phyloP scores from a whole-genome alignment of 2,888 invertebrate genomes.

The Phytoseiulus persimilis region DNA sequence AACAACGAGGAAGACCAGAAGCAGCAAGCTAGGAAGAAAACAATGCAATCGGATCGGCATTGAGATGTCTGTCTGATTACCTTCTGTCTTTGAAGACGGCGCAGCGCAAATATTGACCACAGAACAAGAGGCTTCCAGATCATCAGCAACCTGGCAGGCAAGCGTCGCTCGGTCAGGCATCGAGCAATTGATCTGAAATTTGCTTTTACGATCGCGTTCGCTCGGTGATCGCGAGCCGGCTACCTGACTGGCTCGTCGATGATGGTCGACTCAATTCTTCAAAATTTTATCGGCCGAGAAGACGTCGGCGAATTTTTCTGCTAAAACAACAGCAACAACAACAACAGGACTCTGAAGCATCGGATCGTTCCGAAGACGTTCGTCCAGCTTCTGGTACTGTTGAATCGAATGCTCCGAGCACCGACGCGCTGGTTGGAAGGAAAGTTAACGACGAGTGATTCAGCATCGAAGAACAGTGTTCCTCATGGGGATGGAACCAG shows the following conservation, averaged over 20 bases:
- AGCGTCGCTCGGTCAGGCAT: neutral
- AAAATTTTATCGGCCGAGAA: neutral
- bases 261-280: neutral
- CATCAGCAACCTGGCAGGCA: neutral
- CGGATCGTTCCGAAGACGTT: neutral
- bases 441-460: neutral
- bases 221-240: neutral
- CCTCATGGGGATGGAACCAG: too few species aligned
- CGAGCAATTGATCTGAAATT: conserved; percentile 5
- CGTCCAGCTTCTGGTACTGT: neutral
- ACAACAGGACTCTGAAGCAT: neutral
- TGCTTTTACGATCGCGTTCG: neutral
- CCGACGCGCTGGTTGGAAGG: neutral
- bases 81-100: neutral
- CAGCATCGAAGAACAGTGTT: neutral
- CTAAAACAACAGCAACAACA: neutral
- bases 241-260: neutral
- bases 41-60: conserved; percentile 5
- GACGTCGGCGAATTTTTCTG: neutral
- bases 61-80: conserved; percentile 5
- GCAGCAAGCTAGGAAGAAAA: neutral
- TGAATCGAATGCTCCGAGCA: neutral
- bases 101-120: conserved; percentile 5
- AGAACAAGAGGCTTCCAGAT: conserved; percentile 5
- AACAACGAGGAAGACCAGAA: neutral